phyloP scores from a whole-genome alignment of 2,797 vertebrate species.

The Odontamblyopus lacepedii region DNA sequence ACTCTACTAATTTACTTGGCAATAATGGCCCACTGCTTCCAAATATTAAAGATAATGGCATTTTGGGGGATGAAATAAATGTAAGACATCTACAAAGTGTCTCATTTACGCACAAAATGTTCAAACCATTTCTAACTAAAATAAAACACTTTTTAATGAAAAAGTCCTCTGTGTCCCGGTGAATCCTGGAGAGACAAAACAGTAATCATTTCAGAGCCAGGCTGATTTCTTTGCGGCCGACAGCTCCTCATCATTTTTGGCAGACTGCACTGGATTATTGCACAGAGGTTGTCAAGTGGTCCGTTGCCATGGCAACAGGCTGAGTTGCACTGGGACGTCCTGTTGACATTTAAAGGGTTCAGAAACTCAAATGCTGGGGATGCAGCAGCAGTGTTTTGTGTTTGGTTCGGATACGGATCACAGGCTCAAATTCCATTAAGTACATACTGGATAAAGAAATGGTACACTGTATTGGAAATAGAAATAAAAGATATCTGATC shows the following conservation, averaged over 20 bases:
- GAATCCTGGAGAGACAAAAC: neutral
- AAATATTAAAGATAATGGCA: neutral
- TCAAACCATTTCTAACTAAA: neutral
- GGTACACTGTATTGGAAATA: too few relatives aligned
- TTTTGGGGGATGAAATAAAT: neutral
- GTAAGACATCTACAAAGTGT: neutral
- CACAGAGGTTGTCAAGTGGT: slow-evolving; percentile 46
- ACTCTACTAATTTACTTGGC: neutral
- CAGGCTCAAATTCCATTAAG: slow-evolving; percentile 7
- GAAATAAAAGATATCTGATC: too few relatives aligned
- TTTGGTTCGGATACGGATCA: slow-evolving; percentile 46
- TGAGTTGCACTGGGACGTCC: slow-evolving; percentile 34
- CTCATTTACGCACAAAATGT: neutral
- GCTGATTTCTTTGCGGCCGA: slow-evolving; percentile 41
- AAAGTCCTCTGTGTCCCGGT: neutral
- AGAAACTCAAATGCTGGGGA: slow-evolving; percentile 56
- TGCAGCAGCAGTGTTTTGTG: slow-evolving; percentile 49
- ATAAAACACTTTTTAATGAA: neutral
- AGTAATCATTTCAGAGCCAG: slow-evolving; percentile 11
- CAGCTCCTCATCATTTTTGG: slow-evolving; percentile 50
- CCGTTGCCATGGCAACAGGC: slow-evolving; percentile 63
- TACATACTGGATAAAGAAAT: too few relatives aligned
- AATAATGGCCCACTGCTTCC: neutral
- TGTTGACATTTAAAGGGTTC: slow-evolving; percentile 63
- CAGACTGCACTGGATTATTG: slow-evolving; percentile 43